Base-by-base conservation (phyloP, 2,113 vertebrate genomes). In the Sterna hirundo region DNA sequence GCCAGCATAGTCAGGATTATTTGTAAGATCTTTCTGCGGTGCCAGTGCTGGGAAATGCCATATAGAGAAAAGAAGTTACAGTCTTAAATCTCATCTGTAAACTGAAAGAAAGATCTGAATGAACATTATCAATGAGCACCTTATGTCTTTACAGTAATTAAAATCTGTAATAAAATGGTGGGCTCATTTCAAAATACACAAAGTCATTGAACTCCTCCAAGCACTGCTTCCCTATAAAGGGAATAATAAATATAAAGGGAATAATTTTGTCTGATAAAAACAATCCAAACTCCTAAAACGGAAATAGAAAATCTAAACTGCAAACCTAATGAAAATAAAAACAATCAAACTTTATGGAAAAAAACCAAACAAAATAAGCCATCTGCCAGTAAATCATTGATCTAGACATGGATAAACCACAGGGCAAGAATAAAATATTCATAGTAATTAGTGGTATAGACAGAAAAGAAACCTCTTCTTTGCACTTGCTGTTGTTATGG, bases 401-500 rank as follows among this genome's bases (percentile, higher is more conserved):
- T 93, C 52, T 86, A 93, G 93, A 90, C 57, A 55, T 22, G 13
- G 75, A 92, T 83, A 96, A 92, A 93, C 88, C 95, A 94, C 72
- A 65, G 88, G 90, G 81, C 65, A 80, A 75, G 74, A 91, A 94
- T 76, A 72, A 96, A 97, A 97, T 95, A 93, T 83, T 97, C 97
- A 46, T 86, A 92, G 96, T 95, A 93, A 97, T 98, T 97, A 97
- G 94, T 84, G 83, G 64, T 22, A 61, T 64, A 95, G 80, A 77
- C 81, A 96, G 96, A 98, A 97, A 93, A 97, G 96, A 97, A 97
- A 95, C 96, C 74, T 86, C 62, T 77, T 89, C 93, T 54, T 70
- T 92, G 94, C 96, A 94, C 91, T 97, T 96, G 90, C 82, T 0
- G 97, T 98, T 97, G 98, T 97, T 97, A 98, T 97, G 97, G 97